Percentiles rank a stretch among this genome's conserved stretches.
These are phyloP conservation scores for Leptothorax acervorum DNA, from an alignment of 2,888 invertebrate genomes.

Conservation along the genomic window DNA sequence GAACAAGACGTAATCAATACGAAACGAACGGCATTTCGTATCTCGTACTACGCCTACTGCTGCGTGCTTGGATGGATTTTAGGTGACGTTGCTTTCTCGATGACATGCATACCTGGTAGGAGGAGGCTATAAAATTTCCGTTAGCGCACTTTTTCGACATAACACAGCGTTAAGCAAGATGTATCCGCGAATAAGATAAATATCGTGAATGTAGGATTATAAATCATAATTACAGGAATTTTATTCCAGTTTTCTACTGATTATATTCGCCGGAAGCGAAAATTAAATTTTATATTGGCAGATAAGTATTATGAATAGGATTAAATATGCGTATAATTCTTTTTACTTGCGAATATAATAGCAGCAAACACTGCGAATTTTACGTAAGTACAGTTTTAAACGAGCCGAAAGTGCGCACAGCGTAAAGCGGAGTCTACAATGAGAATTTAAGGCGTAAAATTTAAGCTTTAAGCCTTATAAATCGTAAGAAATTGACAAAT, in stretches of 20 bases:
- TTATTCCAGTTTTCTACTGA: not conserved
- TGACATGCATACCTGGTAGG: slow-evolving; percentile 73
- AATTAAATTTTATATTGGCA: not conserved
- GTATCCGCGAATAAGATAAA: not conserved
- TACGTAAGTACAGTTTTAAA: not conserved
- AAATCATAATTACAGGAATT: not conserved
- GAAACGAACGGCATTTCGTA: not conserved
- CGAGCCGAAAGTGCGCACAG: not conserved
- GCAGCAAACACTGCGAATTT: not conserved
- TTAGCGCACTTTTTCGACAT: slow-evolving; percentile 67
- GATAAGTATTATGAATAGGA: not conserved
- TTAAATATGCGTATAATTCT: not conserved
- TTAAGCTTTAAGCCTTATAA: no score
- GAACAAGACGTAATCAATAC: not conserved
- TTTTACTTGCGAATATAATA: not conserved
- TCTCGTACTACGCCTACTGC: not conserved
- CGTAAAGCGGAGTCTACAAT: no score
- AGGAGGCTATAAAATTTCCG: slow-evolving; percentile 82
- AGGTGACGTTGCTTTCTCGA: slow-evolving; percentile 55
- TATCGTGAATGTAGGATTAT: not conserved
- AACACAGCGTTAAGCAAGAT: not conserved
- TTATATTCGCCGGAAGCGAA: not conserved
- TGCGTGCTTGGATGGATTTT: slow-evolving; percentile 30
- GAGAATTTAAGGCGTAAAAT: no score
- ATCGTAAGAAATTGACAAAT: no score